Evolutionary conservation across 2,888 invertebrate genomes (phyloP).

Genomic region (Chrysopilus asiliformis): DNA sequence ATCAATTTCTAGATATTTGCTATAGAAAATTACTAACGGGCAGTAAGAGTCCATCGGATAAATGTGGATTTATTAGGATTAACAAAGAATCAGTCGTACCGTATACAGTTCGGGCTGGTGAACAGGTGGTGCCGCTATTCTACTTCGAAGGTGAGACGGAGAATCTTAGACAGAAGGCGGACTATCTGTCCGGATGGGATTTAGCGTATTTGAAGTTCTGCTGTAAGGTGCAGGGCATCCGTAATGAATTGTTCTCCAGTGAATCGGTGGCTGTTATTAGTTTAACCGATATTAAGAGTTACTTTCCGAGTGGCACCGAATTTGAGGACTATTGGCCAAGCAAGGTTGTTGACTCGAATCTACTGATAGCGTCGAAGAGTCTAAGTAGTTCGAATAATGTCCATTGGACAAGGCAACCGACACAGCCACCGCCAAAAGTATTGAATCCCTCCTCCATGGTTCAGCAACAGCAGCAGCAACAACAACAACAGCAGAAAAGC

Average conservation of each 20-base stretch:
- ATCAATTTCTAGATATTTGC: slow-evolving; percentile 79
- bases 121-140: slow-evolving; percentile 83
- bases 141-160: slow-evolving; percentile 82
- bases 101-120: slow-evolving; percentile 68
- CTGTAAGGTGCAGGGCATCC: slow-evolving; percentile 85
- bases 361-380: slow-evolving; percentile 55
- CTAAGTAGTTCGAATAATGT: slow-evolving; percentile 41
- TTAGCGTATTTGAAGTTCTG: slow-evolving; percentile 85
- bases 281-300: slow-evolving; percentile 77
- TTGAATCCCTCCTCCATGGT: slow-evolving; percentile 18
- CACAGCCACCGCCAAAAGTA: slow-evolving; percentile 49
- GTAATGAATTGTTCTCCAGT: slow-evolving; percentile 81
- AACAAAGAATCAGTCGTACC: slow-evolving; percentile 90
- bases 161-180: slow-evolving; percentile 73
- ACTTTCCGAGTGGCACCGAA: slow-evolving; percentile 77
- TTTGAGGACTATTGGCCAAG: slow-evolving; percentile 92
- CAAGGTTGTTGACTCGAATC: slow-evolving; percentile 71
- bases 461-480: slow-evolving; percentile 27
- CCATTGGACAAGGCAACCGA: slow-evolving; percentile 68
- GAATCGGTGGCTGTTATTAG: slow-evolving; percentile 85
- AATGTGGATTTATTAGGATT: slow-evolving; percentile 82
- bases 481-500: slow-evolving; percentile 27
- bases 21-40: slow-evolving; percentile 65
- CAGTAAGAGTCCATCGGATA: slow-evolving; percentile 55
- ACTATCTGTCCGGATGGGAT: slow-evolving; percentile 83